phyloP scores from a whole-genome alignment of 2,113 vertebrate species.

The Elgaria multicarinata region DNA sequence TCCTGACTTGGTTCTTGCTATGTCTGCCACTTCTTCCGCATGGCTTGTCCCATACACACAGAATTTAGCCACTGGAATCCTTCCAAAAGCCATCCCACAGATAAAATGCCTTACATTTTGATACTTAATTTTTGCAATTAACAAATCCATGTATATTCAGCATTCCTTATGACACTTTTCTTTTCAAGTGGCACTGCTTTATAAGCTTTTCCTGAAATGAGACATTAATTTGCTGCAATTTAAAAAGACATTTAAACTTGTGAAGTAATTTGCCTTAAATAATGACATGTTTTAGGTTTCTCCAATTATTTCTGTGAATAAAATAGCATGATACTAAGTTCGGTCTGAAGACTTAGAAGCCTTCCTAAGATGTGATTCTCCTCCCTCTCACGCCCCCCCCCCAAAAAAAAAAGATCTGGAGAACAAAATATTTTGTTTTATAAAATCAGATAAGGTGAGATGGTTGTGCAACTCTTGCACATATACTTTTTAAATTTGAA shows the following conservation, averaged over 20 bases:
- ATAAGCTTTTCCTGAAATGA: constrained; percentile 51
- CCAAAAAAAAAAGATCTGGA: background rate
- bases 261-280: constrained; percentile 25
- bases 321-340: constrained; percentile 18
- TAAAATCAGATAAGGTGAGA: background rate
- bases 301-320: constrained; percentile 38
- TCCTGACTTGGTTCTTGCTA: background rate
- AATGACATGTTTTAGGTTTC: background rate
- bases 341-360: background rate
- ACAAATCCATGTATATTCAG: constrained; percentile 34
- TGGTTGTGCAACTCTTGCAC: background rate
- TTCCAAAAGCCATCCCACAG: background rate
- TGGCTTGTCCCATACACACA: background rate
- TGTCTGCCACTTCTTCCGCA: background rate
- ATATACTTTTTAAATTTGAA: background rate
- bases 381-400: background rate
- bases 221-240: constrained; percentile 45
- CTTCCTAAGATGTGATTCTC: background rate
- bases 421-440: background rate
- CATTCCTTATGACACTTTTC: background rate
- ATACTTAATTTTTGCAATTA: constrained; percentile 44
- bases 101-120: constrained; percentile 31
- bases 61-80: background rate
- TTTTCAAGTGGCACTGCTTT: constrained; percentile 34
- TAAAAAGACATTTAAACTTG: constrained; percentile 39